phyloP scores from a whole-genome alignment of 2,113 vertebrate species.

The Chlorodrepanis virens region DNA sequence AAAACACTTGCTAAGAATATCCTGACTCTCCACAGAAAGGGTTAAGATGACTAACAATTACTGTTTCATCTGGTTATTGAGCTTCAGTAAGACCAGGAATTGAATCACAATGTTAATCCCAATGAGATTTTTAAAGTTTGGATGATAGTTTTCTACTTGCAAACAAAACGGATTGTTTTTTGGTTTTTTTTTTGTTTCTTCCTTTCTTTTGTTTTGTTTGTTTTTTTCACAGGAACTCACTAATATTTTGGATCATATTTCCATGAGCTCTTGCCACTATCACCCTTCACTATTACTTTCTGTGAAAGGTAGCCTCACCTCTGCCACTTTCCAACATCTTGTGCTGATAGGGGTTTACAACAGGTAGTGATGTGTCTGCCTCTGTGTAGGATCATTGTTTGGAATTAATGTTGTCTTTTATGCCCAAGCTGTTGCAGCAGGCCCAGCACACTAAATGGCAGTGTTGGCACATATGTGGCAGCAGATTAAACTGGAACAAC shows the following conservation, averaged over 20 bases:
- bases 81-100: neutral
- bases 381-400: neutral
- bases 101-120: neutral
- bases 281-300: neutral
- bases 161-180: neutral
- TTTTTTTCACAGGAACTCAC: neutral
- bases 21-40: neutral
- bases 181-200: too few species aligned
- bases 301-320: neutral
- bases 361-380: accelerated
- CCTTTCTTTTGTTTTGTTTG: neutral
- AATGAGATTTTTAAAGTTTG: neutral
- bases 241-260: neutral
- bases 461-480: neutral
- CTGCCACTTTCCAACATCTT: neutral
- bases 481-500: neutral
- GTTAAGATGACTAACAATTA: neutral
- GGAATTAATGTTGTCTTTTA: neutral
- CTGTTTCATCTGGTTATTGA: neutral
- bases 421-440: neutral
- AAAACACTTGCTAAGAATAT: neutral
- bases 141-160: neutral
- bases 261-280: neutral
- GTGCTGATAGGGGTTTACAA: neutral
- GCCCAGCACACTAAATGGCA: neutral